A percentile compares a stretch with the other conserved stretches of the same genome.
Conservation (phyloP, 2,797 vertebrate species). For the Yasuhikotakia modesta region DNA sequence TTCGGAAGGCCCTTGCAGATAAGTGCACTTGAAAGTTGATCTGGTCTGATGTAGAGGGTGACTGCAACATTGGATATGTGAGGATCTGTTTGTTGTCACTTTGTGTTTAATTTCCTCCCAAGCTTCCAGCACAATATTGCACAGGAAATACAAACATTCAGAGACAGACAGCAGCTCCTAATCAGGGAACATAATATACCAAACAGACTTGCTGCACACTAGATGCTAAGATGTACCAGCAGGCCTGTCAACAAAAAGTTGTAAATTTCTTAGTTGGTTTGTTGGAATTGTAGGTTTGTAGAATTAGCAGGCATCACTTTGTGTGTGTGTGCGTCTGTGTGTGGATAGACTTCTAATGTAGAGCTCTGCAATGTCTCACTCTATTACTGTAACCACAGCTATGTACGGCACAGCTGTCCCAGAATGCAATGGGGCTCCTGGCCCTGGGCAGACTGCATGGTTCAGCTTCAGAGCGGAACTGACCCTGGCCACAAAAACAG, state of each 20-base stretch:
- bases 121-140: conserved; percentile 19
- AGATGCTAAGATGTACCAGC: too few species aligned
- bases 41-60: conserved; percentile 19
- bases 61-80: background rate
- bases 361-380: conserved; percentile 40
- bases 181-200: background rate
- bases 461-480: conserved; percentile 21
- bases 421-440: conserved; percentile 26
- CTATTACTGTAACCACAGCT: conserved; percentile 42
- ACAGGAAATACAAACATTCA: conserved; percentile 36
- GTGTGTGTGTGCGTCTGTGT: conserved; percentile 6
- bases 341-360: conserved; percentile 25
- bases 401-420: conserved; percentile 40
- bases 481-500: conserved; percentile 21
- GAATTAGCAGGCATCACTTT: conserved; percentile 30
- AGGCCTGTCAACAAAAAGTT: too few species aligned
- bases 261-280: background rate
- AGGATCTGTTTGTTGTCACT: conserved; percentile 7
- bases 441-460: conserved; percentile 9
- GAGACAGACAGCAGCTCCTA: background rate
- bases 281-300: background rate
- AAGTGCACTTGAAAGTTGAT: background rate
- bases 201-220: background rate
- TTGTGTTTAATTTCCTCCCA: conserved; percentile 40
- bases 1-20: conserved; percentile 4